These are phyloP conservation scores for Tauraco hartlaubi DNA, from an alignment of 2,797 vertebrate genomes.

Conservation along the genomic window DNA sequence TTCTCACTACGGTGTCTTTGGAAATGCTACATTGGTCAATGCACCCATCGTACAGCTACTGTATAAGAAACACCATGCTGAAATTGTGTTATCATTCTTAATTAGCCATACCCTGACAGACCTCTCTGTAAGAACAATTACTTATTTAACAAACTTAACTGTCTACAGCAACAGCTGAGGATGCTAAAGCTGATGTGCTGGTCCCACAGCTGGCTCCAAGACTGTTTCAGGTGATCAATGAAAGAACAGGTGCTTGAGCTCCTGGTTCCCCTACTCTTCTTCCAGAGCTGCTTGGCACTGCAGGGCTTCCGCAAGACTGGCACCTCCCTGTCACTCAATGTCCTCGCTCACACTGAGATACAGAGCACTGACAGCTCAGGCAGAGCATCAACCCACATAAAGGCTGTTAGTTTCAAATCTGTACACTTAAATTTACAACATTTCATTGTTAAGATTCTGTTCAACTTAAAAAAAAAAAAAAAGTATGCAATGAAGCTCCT, in stretches of 20 bases:
- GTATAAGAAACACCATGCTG: neutral
- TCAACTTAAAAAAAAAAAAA: neutral
- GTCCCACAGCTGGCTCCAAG: neutral
- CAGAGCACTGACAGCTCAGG: neutral
- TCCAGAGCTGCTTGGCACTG: neutral
- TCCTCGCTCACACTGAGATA: neutral
- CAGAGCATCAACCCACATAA: neutral
- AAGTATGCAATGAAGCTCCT: neutral
- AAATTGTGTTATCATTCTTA: neutral
- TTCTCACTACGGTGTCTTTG: neutral
- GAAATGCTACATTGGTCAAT: neutral
- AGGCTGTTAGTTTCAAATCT: neutral
- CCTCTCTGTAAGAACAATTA: neutral
- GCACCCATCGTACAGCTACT: neutral
- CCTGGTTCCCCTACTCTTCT: neutral
- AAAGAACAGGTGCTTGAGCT: neutral
- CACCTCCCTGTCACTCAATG: neutral
- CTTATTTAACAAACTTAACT: neutral
- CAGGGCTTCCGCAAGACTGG: neutral
- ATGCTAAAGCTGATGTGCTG: neutral
- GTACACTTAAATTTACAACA: neutral
- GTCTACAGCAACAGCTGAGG: neutral
- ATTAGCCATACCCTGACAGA: neutral
- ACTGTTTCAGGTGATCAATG: neutral
- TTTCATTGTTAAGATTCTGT: neutral